These are phyloP conservation scores for Tineola bisselliella DNA, from an alignment of 2,888 invertebrate species.

Conservation along the genomic window DNA sequence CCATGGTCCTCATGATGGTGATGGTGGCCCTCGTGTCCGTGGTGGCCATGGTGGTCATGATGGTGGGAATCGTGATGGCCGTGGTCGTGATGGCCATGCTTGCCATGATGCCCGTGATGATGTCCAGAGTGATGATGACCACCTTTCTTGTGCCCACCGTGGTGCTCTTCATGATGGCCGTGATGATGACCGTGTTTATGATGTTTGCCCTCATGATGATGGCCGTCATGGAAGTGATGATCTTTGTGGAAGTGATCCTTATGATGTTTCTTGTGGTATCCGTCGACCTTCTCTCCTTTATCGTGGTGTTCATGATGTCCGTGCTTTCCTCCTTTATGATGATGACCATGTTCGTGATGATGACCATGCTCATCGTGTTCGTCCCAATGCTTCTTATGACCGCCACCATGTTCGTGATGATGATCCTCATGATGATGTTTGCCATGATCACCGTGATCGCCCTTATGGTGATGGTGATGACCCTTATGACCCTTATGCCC, in stretches of 20 bases:
- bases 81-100: conserved; percentile 83
- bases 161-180: conserved; percentile 77
- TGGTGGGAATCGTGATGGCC: conserved; percentile 83
- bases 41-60: conserved; percentile 81
- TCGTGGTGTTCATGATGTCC: conserved; percentile 87
- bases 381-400: conserved; percentile 82
- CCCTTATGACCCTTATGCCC: conserved; percentile 80
- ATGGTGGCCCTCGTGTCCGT: conserved; percentile 79
- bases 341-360: conserved; percentile 80
- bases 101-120: conserved; percentile 80
- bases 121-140: conserved; percentile 80
- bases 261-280: conserved; percentile 85
- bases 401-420: conserved; percentile 78
- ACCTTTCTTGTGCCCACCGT: conserved; percentile 83
- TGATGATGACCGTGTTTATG: conserved; percentile 82
- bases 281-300: conserved; percentile 82
- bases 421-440: conserved; percentile 79
- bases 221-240: conserved; percentile 88
- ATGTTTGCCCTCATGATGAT: conserved; percentile 84
- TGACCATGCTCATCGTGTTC: conserved; percentile 78
- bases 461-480: conserved; percentile 80
- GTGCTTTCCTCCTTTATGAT: conserved; percentile 81
- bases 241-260: conserved; percentile 90
- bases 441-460: conserved; percentile 79
- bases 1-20: conserved; percentile 78